A percentile compares a stretch with the other conserved stretches of the same genome.
Evolutionary conservation across 1,140 invertebrate genomes (phyloP).

Genomic region (Bombus fervidus): DNA sequence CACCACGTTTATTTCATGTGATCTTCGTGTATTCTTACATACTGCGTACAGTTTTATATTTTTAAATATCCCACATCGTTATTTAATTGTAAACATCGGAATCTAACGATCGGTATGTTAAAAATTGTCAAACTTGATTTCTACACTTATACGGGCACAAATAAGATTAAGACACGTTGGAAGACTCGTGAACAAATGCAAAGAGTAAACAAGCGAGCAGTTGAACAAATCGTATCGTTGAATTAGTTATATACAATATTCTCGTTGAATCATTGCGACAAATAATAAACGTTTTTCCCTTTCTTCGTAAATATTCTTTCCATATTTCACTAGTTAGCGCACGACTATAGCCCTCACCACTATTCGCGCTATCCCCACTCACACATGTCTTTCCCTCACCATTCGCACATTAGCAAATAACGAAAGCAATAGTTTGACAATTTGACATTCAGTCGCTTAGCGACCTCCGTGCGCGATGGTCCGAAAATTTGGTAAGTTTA

Average conservation of each 20-base stretch:
- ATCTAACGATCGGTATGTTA: neutral
- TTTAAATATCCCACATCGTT: no score
- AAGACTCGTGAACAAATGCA: neutral
- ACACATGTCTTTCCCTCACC: neutral
- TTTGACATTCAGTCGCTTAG: constrained; percentile 14
- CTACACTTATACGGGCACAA: neutral
- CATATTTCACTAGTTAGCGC: neutral
- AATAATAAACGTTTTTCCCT: neutral
- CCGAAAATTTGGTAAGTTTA: neutral
- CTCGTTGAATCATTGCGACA: neutral
- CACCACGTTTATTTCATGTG: no score
- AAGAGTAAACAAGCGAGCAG: neutral
- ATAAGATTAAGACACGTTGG: neutral
- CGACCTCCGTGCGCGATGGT: constrained; percentile 42
- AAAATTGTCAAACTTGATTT: neutral
- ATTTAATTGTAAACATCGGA: no score
- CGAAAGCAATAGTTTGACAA: neutral
- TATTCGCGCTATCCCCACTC: neutral
- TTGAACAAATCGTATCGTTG: neutral
- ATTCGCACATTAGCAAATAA: neutral
- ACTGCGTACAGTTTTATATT: neutral
- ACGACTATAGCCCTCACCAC: neutral
- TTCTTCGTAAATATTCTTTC: neutral
- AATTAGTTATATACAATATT: neutral
- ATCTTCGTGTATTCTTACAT: neutral